Evolutionary conservation across 1,140 invertebrate genomes (phyloP), one percentile per base, ranked within the genome.

Genomic region (Halictus rubicundus): DNA sequence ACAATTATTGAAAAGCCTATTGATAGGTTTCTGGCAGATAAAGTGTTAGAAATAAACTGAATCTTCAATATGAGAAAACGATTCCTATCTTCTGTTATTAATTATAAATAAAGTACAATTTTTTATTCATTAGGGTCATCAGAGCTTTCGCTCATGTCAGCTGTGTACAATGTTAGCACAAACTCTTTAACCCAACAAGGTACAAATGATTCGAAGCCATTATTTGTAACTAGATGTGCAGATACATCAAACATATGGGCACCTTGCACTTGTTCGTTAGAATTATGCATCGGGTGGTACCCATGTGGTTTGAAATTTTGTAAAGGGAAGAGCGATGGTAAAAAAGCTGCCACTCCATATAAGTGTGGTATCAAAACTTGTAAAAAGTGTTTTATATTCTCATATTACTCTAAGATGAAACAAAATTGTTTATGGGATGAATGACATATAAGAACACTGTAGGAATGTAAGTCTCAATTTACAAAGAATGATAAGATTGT

Each of bases 351-450:
- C 0, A 92, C 92, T 81, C 96, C 95, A 80, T 98, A 98, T 92
- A 94, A 98, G 21, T 99, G 98, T 92, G 98, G 98, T 69, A 99
- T 99, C 89, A 98, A 98, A 93, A 99, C 98, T 8, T 99, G 98
- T 92, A 96, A 96, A 88, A 96, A 97, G 91, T 98, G 97, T 93
- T 95, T 96, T 89, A 95, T 96, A 82, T 99, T 98, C 92, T 95
- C 96, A 71, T 98, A 97, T 93, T 96, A 96, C 89, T 97, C 97
- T 61, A 94, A 95, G 73, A 95, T 96, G 89, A 97, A 98, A 91
- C 95, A 97, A 85, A 94, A 95, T 85, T 99, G 98, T 93, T 93
- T 98, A 78, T 97, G 96, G 97, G 97, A 98, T 92, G 96, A 96
- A 96, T 96, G 95, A 96, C 95, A 90, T 77, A 88, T 88, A 82